phyloP scores from a whole-genome alignment of 2,113 vertebrate species.

The Albula glossodonta region DNA sequence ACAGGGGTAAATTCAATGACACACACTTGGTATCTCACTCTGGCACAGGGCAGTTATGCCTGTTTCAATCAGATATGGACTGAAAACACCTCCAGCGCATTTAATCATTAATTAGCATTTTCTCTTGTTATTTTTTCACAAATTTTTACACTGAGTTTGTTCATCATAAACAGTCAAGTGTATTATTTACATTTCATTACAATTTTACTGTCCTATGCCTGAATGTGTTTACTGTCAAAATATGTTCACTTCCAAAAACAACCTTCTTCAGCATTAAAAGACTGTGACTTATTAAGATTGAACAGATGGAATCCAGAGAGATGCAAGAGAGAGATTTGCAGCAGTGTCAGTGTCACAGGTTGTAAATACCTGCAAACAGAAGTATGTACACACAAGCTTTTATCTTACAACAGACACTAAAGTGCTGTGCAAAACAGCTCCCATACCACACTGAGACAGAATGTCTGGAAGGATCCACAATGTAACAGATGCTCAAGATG shows the following conservation, averaged over 20 bases:
- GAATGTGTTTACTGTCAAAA: not conserved
- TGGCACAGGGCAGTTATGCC: no score
- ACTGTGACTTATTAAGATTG: not conserved
- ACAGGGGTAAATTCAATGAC: not conserved
- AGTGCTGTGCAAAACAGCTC: not conserved
- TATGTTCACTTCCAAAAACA: not conserved
- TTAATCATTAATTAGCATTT: no score
- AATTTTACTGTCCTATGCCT: not conserved
- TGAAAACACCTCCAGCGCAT: no score
- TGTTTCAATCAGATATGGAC: no score
- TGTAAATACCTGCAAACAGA: not conserved
- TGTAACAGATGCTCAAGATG: conserved; percentile 14
- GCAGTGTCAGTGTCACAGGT: not conserved
- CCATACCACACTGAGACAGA: conserved; percentile 21
- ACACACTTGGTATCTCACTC: not conserved
- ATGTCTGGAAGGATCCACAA: conserved; percentile 33
- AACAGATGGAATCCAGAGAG: not conserved
- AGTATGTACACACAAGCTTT: not conserved
- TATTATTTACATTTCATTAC: not conserved
- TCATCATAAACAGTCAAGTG: no score
- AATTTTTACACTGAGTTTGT: not conserved
- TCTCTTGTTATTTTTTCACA: not conserved
- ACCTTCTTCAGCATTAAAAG: not conserved
- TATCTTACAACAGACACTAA: not conserved
- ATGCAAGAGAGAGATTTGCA: not conserved